A percentile compares a stretch with the other conserved stretches of the same genome.
These are phyloP conservation scores for Craterocephalus amniculus DNA, from an alignment of 2,797 vertebrate species.

Conservation along the genomic window DNA sequence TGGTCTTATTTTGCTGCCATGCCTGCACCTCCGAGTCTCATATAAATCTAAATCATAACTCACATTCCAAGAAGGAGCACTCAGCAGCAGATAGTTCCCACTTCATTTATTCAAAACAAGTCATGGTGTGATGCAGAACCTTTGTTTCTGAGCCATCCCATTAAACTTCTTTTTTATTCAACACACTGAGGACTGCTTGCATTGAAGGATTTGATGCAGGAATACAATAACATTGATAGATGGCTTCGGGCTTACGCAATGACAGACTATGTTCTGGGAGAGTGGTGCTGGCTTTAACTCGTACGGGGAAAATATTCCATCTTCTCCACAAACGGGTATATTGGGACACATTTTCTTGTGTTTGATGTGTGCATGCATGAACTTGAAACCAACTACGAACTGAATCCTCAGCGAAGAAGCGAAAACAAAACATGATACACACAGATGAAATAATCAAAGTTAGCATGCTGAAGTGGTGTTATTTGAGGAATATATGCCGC, in stretches of 20 bases:
- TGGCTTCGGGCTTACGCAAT: constrained; percentile 54
- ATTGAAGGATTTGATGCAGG: constrained; percentile 57
- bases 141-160: constrained; percentile 55
- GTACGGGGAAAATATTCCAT: constrained; percentile 37
- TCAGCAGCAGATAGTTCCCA: constrained; percentile 15
- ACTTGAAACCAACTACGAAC: not conserved
- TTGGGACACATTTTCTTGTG: constrained; percentile 37
- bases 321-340: constrained; percentile 49
- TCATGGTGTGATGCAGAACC: constrained; percentile 25
- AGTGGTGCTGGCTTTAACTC: constrained; percentile 56
- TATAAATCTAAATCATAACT: constrained; percentile 12
- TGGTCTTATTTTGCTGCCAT: constrained; percentile 17
- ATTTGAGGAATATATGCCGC: not conserved
- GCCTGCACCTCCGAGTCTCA: constrained; percentile 11
- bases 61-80: constrained; percentile 5
- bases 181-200: constrained; percentile 30
- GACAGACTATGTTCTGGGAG: constrained; percentile 60
- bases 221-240: constrained; percentile 68
- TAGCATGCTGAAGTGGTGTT: not conserved
- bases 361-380: constrained; percentile 11
- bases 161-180: constrained; percentile 29
- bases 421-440: not conserved
- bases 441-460: not conserved
- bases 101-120: constrained; percentile 51
- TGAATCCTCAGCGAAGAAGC: not conserved